Base-by-base conservation (phyloP, 2,888 invertebrate species). In the Heliconius ismenius region DNA sequence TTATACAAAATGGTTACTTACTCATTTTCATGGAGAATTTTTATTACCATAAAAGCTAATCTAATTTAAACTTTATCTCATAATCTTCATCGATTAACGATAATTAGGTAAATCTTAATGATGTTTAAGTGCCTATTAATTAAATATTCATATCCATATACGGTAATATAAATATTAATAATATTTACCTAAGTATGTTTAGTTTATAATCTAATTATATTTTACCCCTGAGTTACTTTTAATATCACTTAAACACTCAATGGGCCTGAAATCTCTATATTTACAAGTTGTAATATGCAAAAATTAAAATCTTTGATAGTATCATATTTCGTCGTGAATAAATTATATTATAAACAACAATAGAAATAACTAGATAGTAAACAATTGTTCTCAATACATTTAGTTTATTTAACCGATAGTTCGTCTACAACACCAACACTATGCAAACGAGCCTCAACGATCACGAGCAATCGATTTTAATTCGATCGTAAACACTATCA, bases 381-480 rank as follows among this genome's bases (percentile, higher is more conserved):
- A 36, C 18, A 73, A 62, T 73, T 36, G 60, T 15, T 73, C 72
- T 62, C 73, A 63, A 73, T 73, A 73, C 9, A 73, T 73, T 63
- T 26, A 73, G 39, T 73, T 73, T 62, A 62, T 73, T 73, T 62
- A 62, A 62, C 62, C 62, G n/a, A 70, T 58, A 70, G 58, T 58
- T 58, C 54, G 54, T 58, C 70, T 70, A 58, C 54, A 69, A 69
- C 13, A 76, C 63, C 69, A 75, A 74, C 74, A 74, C 68, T 77
- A 81, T 81, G 78, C 76, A 77, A 80, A 80, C 80, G 81, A 65
- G 74, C 77, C 81, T 76, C 70, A 73, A 77, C 79, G 81, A 81
- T 81, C 83, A 84, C 90, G 88, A 89, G 88, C 89, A 89, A 92
- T 92, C 88, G 90, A 85, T 88, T 91, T 90, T 89, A 90, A 92